phyloP scores from a whole-genome alignment of 2,113 vertebrate genomes.

The Solea solea region DNA sequence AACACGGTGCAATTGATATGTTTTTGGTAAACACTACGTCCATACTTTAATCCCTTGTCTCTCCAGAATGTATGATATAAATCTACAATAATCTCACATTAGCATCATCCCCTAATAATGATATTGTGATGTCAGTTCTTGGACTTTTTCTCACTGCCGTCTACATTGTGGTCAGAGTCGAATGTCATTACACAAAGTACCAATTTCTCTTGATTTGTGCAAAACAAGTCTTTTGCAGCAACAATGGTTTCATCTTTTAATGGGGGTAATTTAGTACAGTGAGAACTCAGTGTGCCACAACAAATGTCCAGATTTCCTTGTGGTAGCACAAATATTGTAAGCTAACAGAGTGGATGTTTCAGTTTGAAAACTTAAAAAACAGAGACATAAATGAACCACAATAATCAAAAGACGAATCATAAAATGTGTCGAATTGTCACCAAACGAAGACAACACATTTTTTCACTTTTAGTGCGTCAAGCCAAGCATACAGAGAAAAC shows the following conservation, averaged over 20 bases:
- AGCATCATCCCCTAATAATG: not conserved
- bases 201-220: conserved; percentile 29
- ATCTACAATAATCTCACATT: conserved; percentile 9
- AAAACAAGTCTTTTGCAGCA: conserved; percentile 36
- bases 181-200: conserved; percentile 21
- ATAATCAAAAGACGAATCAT: conserved; percentile 45
- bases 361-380: conserved; percentile 29
- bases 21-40: too few species aligned
- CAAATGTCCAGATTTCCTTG: conserved; percentile 60
- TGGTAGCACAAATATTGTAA: conserved; percentile 43
- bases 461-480: conserved; percentile 22
- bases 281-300: conserved; percentile 29
- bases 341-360: conserved; percentile 20
- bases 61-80: not conserved
- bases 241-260: conserved; percentile 35
- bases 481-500: conserved; percentile 24
- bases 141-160: not conserved
- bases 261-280: conserved; percentile 23
- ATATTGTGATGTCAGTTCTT: not conserved
- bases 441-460: conserved; percentile 30
- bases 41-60: not conserved
- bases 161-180: conserved; percentile 20
- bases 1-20: too few species aligned
- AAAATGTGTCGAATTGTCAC: conserved; percentile 33
- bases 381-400: conserved; percentile 32